These are phyloP conservation scores for Siniperca chuatsi DNA, from an alignment of 2,113 vertebrate species.

Conservation along the genomic window DNA sequence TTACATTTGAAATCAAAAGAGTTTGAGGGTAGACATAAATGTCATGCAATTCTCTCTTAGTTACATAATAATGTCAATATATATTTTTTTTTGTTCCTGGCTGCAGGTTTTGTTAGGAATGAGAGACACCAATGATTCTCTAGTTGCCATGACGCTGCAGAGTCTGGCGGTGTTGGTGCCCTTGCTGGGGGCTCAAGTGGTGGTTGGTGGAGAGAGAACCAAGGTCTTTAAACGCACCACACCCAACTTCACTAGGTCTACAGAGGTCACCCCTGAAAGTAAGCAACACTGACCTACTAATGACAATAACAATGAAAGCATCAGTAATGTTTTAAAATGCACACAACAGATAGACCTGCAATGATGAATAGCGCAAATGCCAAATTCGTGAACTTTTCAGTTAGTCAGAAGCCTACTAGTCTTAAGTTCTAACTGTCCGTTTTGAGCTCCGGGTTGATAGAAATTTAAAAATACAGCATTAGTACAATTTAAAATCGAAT, in stretches of 20 bases:
- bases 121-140: slow-evolving; percentile 91
- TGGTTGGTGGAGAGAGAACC: slow-evolving; percentile 94
- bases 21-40: not conserved
- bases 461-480: not conserved
- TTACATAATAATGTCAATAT: not conserved
- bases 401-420: not conserved
- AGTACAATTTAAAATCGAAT: not conserved
- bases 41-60: not conserved
- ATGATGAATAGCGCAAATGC: not conserved
- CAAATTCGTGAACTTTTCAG: too few species aligned
- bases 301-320: not conserved
- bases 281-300: slow-evolving; percentile 50
- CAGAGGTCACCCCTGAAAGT: slow-evolving; percentile 93
- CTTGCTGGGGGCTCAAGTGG: slow-evolving; percentile 94
- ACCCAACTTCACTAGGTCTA: slow-evolving; percentile 93
- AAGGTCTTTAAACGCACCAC: slow-evolving; percentile 97
- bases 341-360: not conserved
- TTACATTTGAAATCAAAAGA: not conserved
- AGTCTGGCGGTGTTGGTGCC: slow-evolving; percentile 94
- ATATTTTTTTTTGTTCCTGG: not conserved
- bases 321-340: not conserved
- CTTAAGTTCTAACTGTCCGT: not conserved
- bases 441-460: not conserved
- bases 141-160: slow-evolving; percentile 94
- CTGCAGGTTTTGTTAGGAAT: slow-evolving; percentile 94